A percentile compares a stretch with the other conserved stretches of the same genome.
phyloP scores from a whole-genome alignment of 92 coral and sea anemone species.

The Palythoa caribaeorum region DNA sequence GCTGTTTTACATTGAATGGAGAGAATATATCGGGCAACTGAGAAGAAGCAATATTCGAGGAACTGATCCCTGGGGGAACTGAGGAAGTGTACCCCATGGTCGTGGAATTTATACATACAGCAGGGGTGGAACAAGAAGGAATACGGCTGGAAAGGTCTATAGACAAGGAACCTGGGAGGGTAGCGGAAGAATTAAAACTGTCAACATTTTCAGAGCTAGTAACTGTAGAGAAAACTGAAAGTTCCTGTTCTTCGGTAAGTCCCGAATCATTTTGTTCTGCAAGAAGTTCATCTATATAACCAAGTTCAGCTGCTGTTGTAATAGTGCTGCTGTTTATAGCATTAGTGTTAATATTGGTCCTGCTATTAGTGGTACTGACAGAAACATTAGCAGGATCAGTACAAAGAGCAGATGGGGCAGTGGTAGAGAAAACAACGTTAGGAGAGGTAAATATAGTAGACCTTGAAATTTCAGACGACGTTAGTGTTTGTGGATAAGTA shows the following conservation, averaged over 20 bases:
- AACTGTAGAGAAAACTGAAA: background rate
- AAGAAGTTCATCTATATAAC: background rate
- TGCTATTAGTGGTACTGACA: background rate
- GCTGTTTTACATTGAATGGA: background rate
- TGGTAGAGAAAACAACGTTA: conserved; percentile 5
- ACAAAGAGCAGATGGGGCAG: background rate
- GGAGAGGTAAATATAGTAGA: background rate
- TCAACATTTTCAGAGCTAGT: conserved; percentile 9
- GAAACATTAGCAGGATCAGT: background rate
- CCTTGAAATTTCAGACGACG: background rate
- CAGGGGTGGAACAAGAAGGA: conserved; percentile 8
- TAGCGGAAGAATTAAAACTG: background rate
- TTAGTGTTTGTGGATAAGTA: background rate
- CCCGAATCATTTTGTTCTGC: background rate
- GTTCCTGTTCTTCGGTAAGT: conserved; percentile 10
- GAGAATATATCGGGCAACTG: background rate
- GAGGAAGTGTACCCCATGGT: conserved; percentile 14
- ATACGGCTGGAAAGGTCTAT: background rate
- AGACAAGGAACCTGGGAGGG: conserved; percentile 21
- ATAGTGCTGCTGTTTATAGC: background rate
- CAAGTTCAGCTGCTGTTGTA: background rate
- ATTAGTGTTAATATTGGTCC: background rate
- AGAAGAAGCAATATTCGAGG: background rate
- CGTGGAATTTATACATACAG: conserved; percentile 3
- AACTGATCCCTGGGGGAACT: conserved; percentile 13